Base-by-base conservation (phyloP, 2,113 vertebrate genomes). In the Phrynosoma platyrhinos region DNA sequence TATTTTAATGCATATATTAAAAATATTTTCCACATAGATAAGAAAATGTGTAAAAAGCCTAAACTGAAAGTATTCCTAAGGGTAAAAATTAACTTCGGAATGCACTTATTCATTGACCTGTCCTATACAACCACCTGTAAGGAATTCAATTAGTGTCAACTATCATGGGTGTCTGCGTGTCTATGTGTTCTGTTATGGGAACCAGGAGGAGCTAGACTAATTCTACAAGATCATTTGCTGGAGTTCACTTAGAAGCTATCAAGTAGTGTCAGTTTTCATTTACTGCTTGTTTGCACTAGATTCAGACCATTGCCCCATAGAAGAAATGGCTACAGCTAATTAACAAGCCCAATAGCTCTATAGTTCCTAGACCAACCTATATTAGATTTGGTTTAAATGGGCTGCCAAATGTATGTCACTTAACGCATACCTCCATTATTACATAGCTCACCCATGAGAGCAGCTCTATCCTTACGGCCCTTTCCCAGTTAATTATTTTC, bases 211-310 rank as follows among this genome's bases (percentile, higher is more conserved):
- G 81, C 77, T 82, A 36, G 30, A 74, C 71, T 82, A 82, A 89
- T 89, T 89, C 77, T 66, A 55, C 58, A 85, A 82, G 58, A 66
- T 68, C 88, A 82, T 85, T 85, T 53, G 66, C 69, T 85, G 66
- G 40, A 81, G 79, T 81, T 85, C 88, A 89, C 69, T 85, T 81
- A 81, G 85, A 89, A 81, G n/a, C 58, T 85, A 88, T 83, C 87
- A 88, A 88, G 74, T 69, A 47, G 47, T 88, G 62, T 78, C 81
- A 83, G 55, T 88, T 83, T 85, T 85, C 78, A 89, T 89, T 89
- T 89, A 85, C 88, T 55, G 6, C 1, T 80, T 82, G 13, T 74
- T 87, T 79, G 64, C 9, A 87, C 75, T 76, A 86, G 84, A 91
- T 87, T 88, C 62, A 79, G 77, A 89, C n/a, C 9, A 75, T 13